Base-by-base conservation (phyloP, 2,113 vertebrate genomes). In the Upupa epops region DNA sequence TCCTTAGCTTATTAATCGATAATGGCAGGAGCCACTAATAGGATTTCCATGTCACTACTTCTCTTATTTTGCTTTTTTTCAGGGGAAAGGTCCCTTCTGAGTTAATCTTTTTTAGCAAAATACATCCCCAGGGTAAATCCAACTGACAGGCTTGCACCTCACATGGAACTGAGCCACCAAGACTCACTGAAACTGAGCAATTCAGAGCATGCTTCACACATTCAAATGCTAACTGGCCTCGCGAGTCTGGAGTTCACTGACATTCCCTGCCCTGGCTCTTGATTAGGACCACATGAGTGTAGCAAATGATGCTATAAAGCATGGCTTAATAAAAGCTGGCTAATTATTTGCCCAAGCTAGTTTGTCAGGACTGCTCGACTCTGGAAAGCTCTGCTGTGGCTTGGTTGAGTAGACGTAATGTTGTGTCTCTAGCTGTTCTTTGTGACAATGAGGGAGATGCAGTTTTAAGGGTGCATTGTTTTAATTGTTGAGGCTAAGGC, bases 61-160 rank as follows among this genome's bases (percentile, higher is more conserved):
- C 66, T 93, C 90, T 86, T 85, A 72, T 94, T 94, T 69, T 19
- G 4, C 36, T 42, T 75, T 26, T n/a, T 94, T 96, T 90, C 28
- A 34, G 66, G 69, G 63, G 58, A 17, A 93, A 72, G 89, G 95
- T 96, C 93, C 61, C 4, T 8, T 90, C 89, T 32, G 81, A 87
- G 80, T 88, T 95, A 96, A 95, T 96, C 88, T 59, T 90, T 92
- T 61, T 60, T 72, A 58, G 22, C 55, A 81, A 76, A 94, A 72
- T 34, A 45, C 18, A 17, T 91, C 70, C 68, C 78, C 32, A 72
- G 68, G 77, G 45, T 83, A 75, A 90, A 77, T 63, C 58, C 36
- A 55, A 80, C 59, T 4, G 0, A 60, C 80, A 65, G 73, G 78
- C 74, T 85, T 76, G 84, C 36, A 69, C 66, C n/a, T 81, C 45